These are phyloP conservation scores for Synaphobranchus kaupii DNA, from an alignment of 2,797 vertebrate species.

Conservation along the genomic window DNA sequence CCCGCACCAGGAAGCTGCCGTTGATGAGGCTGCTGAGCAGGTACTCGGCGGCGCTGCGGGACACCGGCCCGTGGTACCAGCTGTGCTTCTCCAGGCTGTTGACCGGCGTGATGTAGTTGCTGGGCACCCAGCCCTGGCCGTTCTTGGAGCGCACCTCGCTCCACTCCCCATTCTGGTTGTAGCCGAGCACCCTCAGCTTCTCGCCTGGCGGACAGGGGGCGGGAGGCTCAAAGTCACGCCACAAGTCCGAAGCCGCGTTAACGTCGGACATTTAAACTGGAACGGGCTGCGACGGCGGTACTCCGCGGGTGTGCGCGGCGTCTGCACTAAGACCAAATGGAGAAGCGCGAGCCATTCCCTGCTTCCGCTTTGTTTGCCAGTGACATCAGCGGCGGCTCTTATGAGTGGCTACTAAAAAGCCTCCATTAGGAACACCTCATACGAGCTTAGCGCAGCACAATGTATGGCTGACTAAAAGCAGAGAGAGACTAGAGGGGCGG, in stretches of 20 bases:
- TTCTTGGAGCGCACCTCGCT: constrained; percentile 98
- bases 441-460: neutral
- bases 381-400: constrained; percentile 46
- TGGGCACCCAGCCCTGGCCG: constrained; percentile 98
- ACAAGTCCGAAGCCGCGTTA: neutral
- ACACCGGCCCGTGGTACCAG: constrained; percentile 98
- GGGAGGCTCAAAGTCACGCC: constrained; percentile 27
- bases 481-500: constrained; percentile 24
- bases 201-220: constrained; percentile 75
- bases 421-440: neutral
- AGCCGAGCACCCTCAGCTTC: constrained; percentile 95
- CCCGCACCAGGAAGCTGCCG: constrained; percentile 95
- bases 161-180: constrained; percentile 99
- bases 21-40: constrained; percentile 97
- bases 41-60: constrained; percentile 94
- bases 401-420: neutral
- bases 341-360: constrained; percentile 44
- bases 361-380: constrained; percentile 14
- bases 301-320: too few relatives aligned
- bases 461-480: constrained; percentile 11
- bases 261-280: neutral
- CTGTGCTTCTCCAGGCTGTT: constrained; percentile 99
- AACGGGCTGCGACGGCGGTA: neutral
- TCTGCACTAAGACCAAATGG: constrained; percentile 45
- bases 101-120: constrained; percentile 98